Evolutionary conservation across 1,140 invertebrate species (phyloP), one percentile per base, ranked within the genome.

Genomic region (Ceratina calcarata): DNA sequence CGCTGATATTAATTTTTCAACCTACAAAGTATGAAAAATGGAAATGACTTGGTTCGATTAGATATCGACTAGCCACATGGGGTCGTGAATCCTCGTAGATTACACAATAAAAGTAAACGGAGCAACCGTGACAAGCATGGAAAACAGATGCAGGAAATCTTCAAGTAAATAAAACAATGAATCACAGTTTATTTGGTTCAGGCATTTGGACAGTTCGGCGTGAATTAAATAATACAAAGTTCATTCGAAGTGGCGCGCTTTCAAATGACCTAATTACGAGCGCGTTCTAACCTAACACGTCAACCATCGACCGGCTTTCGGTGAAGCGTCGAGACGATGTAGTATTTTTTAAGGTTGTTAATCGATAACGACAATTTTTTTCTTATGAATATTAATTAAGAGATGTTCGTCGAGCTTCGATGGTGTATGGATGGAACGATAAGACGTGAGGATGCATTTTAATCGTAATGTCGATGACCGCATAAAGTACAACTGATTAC

Each of bases 221-320:
- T 16, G 24, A 27, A 60, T 57, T 18, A 58, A 68, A 6, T 32
- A 62, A 60, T 55, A 24, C 67, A 72, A 57, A 51, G 53, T 32
- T 51, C 53, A 20, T 10, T 27, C 62, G 62, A 79, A 79, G 32
- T 79, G 70, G 78, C 78, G 78, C 78, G 78, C 78, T 79, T 74
- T 73, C 53, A 79, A 79, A 79, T 73, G 70, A 79, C 78, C 78
- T 62, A 74, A 32, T 74, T 79, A 66, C 10, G 15, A 67, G 8
- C 15, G 10, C n/a, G 60, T 74, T 24, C 71, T 79, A 79, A 79
- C 78, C 78, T 79, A 66, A 32, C 60, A 73, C 24, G 22, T 27
- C 20, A 78, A 49, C 3, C 15, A 64, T 8, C 10, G 22, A 72
- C 76, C 69, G 60, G 76, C 37, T 37, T 57, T 10, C 16, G 10